Evolutionary conservation across 2,113 vertebrate species (phyloP).

Genomic region (Mirounga angustirostris): DNA sequence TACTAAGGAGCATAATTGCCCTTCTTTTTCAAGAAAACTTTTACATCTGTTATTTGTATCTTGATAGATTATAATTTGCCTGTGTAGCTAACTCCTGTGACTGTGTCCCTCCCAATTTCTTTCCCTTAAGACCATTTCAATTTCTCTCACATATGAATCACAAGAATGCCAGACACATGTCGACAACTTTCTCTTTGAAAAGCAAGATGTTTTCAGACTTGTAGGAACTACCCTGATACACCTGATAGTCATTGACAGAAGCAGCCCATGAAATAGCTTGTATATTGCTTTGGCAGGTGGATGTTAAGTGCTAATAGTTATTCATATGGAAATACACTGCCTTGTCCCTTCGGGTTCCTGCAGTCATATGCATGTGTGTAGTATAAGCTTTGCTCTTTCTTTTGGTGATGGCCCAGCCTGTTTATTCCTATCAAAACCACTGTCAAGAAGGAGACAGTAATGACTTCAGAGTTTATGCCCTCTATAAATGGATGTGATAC

Average conservation of each 20-base stretch:
- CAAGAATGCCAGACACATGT: not conserved
- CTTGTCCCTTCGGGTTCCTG: not conserved
- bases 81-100: not conserved
- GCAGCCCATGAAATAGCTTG: not conserved
- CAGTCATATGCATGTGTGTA: not conserved
- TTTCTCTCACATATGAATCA: not conserved
- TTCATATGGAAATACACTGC: not conserved
- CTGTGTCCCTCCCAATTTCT: not conserved
- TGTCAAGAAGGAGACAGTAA: not conserved
- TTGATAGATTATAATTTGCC: not conserved
- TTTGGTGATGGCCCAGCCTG: not conserved
- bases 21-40: slow-evolving; percentile 5
- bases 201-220: not conserved
- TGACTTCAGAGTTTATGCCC: not conserved
- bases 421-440: not conserved
- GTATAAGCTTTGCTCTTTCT: not conserved
- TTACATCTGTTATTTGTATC: not conserved
- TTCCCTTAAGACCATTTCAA: not conserved
- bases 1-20: not conserved
- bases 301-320: not conserved
- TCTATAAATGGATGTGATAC: not conserved
- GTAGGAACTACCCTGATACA: not conserved
- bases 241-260: not conserved
- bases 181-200: not conserved
- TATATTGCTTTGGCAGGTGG: not conserved